Percentiles rank a stretch among this genome's conserved stretches.
Evolutionary conservation across 1,140 invertebrate genomes (phyloP).

Genomic region (Microplitis demolitor): DNA sequence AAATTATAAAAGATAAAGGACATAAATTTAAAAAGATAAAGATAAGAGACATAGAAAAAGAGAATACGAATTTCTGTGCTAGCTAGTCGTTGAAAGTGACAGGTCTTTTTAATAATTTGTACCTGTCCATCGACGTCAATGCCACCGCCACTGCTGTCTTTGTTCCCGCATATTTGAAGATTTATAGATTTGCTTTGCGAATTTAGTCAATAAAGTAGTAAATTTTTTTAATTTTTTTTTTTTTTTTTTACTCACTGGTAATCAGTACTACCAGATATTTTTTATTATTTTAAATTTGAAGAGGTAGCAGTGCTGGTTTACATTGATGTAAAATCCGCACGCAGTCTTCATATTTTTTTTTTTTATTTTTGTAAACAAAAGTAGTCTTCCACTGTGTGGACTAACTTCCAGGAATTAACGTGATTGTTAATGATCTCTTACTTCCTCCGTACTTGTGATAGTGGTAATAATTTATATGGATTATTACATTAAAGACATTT

Average conservation of each 20-base stretch:
- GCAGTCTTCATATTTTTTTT: not conserved
- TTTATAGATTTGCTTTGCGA: not conserved
- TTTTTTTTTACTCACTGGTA: not conserved
- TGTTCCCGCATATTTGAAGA: constrained; percentile 5
- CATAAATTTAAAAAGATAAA: too few species aligned
- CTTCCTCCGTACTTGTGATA: not conserved
- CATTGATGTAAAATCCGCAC: not conserved
- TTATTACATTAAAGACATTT: not conserved
- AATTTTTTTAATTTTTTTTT: not conserved
- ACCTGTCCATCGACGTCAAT: constrained; percentile 5
- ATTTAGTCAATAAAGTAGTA: not conserved
- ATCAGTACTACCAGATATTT: not conserved
- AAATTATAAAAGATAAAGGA: too few species aligned
- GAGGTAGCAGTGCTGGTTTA: not conserved
- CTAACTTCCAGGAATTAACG: not conserved
- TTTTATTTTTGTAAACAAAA: not conserved
- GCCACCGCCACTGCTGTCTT: constrained; percentile 17
- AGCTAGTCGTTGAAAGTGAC: constrained; percentile 4
- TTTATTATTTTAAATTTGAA: not conserved
- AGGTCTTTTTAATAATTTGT: not conserved
- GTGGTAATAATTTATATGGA: not conserved
- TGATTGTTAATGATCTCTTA: constrained; percentile 2
- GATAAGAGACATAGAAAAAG: not conserved
- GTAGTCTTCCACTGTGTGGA: not conserved
- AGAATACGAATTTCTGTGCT: not conserved